These are phyloP conservation scores for Sphecodes monilicornis DNA, from an alignment of 2,888 invertebrate species.

Conservation along the genomic window DNA sequence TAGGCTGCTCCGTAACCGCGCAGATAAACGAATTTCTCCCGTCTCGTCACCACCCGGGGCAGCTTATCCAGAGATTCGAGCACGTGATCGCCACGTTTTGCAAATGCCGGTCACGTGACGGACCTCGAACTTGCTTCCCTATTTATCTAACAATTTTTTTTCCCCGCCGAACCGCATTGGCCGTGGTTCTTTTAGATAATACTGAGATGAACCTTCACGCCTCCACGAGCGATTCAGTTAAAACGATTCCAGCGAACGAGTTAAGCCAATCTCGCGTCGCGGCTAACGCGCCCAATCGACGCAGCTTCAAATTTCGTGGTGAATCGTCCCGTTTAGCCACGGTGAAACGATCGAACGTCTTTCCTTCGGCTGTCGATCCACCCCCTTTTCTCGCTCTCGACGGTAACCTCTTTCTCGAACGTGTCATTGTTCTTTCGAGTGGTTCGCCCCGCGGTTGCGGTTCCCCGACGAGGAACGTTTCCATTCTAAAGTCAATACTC, in stretches of 20 bases:
- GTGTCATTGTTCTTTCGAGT: conserved; percentile 1
- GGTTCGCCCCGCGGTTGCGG: background rate
- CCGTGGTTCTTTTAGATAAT: background rate
- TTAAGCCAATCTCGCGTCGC: background rate
- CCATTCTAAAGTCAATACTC: background rate
- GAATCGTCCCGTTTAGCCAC: background rate
- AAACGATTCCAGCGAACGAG: conserved; percentile 23
- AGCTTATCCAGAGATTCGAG: conserved; percentile 36
- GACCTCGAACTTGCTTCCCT: conserved; percentile 21
- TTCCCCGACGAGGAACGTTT: background rate
- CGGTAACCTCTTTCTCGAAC: background rate
- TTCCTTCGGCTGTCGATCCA: background rate
- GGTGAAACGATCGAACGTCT: background rate
- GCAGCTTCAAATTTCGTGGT: background rate
- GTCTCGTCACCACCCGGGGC: background rate
- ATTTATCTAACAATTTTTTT: conserved; percentile 27
- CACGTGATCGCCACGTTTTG: conserved; percentile 37
- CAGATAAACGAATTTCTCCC: conserved; percentile 60
- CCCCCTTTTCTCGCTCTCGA: background rate
- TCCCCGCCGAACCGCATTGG: background rate
- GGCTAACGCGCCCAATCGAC: background rate
- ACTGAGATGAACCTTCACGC: background rate
- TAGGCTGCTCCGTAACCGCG: conserved; percentile 14
- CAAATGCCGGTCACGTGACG: conserved; percentile 23
- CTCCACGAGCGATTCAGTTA: background rate